These are phyloP conservation scores for Callinectes sapidus DNA, from an alignment of 2,888 invertebrate genomes.

Conservation along the genomic window DNA sequence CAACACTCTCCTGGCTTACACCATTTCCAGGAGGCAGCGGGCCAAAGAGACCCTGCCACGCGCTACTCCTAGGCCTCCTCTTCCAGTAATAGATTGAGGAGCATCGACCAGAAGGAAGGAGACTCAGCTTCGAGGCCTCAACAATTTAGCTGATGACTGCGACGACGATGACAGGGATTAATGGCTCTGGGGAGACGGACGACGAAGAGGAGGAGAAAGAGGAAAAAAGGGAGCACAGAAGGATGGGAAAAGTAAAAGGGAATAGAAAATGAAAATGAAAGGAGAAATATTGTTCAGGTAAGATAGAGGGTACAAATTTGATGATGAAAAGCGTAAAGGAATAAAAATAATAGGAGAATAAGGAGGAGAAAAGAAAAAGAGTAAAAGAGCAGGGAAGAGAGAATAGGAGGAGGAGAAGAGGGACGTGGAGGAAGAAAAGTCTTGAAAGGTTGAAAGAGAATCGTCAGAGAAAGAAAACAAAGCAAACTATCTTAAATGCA, in stretches of 20 bases:
- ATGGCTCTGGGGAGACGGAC: not conserved
- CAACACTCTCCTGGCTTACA: not conserved
- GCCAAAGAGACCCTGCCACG: not conserved
- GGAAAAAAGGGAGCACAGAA: not conserved
- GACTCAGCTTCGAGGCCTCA: not conserved
- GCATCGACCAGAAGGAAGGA: not conserved
- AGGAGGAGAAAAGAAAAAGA: not conserved
- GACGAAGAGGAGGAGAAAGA: not conserved
- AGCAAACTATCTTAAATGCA: not conserved
- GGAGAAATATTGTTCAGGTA: not conserved
- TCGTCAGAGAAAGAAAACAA: not conserved
- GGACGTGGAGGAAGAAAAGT: not conserved
- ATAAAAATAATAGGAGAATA: not conserved
- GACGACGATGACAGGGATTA: not conserved
- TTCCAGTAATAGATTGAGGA: not conserved
- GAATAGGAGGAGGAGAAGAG: not conserved
- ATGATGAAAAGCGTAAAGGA: not conserved
- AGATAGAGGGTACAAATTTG: not conserved
- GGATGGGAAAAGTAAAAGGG: not conserved
- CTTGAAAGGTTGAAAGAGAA: not conserved
- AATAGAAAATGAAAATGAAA: not conserved
- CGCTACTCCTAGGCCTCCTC: not conserved
- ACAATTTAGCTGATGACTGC: slow-evolving; percentile 1
- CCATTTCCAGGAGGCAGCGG: not conserved
- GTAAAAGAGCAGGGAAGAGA: not conserved